Conservation (phyloP, 2,113 vertebrate species). For the Paedocypris sp. region DNA sequence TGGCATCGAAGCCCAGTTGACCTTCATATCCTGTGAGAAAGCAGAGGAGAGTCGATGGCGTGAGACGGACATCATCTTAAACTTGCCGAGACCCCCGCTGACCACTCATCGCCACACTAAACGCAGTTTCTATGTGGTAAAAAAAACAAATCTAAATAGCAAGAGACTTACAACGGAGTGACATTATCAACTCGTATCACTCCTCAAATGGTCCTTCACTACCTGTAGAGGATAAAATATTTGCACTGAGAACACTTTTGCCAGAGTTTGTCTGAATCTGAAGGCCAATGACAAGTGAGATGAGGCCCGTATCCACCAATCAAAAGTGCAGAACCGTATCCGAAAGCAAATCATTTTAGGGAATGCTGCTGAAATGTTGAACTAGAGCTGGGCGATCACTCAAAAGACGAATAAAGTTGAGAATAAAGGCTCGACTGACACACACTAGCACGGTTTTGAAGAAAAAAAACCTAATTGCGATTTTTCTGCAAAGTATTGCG, state of each 20-base stretch:
- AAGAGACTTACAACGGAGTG: conserved; percentile 73
- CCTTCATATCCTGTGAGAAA: conserved; percentile 87
- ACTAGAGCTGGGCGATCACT: no score
- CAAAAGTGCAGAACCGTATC: no score
- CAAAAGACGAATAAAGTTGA: no score
- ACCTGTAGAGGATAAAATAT: conserved; percentile 75
- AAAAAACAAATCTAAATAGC: conserved; percentile 68
- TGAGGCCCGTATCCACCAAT: no score
- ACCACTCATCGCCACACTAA: background rate
- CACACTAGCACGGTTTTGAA: no score
- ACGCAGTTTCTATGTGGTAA: conserved; percentile 45
- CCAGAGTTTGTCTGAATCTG: conserved; percentile 12
- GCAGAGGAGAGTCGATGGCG: conserved; percentile 37
- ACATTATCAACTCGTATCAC: conserved; percentile 71
- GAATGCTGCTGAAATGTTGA: no score
- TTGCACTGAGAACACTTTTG: conserved; percentile 56
- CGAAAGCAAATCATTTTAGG: no score
- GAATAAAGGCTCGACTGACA: no score
- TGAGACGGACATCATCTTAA: conserved; percentile 37
- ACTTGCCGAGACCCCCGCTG: background rate
- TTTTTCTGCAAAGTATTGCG: no score
- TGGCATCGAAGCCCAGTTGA: conserved; percentile 98
- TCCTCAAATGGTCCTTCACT: conserved; percentile 72
- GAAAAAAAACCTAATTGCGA: no score
- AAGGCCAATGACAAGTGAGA: conserved; percentile 12